Conservation (phyloP, 2,888 invertebrate species). For the Plebejus melissa region DNA sequence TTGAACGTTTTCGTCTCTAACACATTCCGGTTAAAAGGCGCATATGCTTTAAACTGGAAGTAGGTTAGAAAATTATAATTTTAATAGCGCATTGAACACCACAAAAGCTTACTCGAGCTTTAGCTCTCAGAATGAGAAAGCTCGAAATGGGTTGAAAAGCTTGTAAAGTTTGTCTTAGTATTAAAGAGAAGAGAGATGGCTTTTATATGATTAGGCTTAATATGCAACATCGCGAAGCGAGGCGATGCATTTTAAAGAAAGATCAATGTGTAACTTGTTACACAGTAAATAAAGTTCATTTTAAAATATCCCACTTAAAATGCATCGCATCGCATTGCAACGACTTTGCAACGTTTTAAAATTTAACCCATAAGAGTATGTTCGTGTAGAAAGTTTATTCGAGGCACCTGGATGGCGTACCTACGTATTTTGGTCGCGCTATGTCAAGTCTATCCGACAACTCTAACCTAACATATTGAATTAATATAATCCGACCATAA, state of each 20-base stretch:
- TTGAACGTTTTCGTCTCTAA: neutral
- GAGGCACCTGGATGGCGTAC: too few relatives aligned
- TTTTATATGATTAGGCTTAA: neutral
- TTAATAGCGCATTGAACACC: constrained; percentile 25
- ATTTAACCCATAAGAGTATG: too few relatives aligned
- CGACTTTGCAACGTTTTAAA: too few relatives aligned
- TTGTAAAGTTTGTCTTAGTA: neutral
- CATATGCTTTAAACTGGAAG: constrained; percentile 30
- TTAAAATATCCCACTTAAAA: neutral
- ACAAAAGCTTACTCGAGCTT: constrained; percentile 20
- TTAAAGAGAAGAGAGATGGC: neutral
- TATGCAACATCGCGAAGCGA: neutral
- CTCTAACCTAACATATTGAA: too few relatives aligned
- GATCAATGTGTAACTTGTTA: too few relatives aligned
- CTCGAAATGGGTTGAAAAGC: constrained; percentile 5
- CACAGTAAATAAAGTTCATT: neutral
- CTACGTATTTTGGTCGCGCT: too few relatives aligned
- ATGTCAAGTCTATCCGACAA: too few relatives aligned
- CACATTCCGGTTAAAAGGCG: constrained; percentile 30
- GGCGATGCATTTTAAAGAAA: too few relatives aligned
- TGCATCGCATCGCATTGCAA: too few relatives aligned
- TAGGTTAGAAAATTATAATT: constrained; percentile 33
- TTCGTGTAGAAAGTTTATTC: too few relatives aligned
- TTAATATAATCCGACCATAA: too few relatives aligned
- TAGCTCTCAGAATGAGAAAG: constrained; percentile 11